Percentiles rank a stretch among this genome's conserved stretches.
Evolutionary conservation across 37 sponge, comb jelly and placozoan species (phyloP).

Genomic region (Eunapius fragilis): DNA sequence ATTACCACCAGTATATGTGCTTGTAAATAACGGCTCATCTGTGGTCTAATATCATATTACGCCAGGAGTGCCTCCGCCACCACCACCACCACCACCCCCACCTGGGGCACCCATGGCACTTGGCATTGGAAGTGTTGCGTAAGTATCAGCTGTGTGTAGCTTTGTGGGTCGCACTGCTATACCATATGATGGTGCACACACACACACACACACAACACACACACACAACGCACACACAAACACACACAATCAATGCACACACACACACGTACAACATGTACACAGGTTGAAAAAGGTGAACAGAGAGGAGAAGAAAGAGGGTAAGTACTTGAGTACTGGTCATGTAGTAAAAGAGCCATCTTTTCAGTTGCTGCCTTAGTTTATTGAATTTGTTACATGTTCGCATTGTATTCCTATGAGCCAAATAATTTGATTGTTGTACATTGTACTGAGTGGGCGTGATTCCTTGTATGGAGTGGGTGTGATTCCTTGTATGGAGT

Average conservation of each 20-base stretch:
- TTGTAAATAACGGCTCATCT: neutral
- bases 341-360: neutral
- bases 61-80: constrained; percentile 6
- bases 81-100: constrained; percentile 11
- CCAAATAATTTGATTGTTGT: too few species aligned
- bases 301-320: neutral
- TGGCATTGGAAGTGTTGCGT: neutral
- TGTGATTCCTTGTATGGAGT: too few species aligned
- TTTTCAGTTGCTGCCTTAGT: neutral
- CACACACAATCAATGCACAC: too few species aligned
- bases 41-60: neutral
- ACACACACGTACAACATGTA: too few species aligned
- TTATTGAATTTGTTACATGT: neutral
- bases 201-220: too few species aligned
- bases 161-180: neutral
- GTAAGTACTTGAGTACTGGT: neutral
- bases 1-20: neutral
- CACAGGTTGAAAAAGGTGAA: constrained; percentile 6
- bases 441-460: too few species aligned
- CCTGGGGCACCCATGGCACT: neutral
- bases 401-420: too few species aligned
- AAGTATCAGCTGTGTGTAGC: neutral
- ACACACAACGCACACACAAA: too few species aligned
- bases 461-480: too few species aligned
- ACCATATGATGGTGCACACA: neutral